Evolutionary conservation across 2,888 invertebrate genomes (phyloP), one percentile per base, ranked within the genome.

Genomic region (Chydorus sphaericus): DNA sequence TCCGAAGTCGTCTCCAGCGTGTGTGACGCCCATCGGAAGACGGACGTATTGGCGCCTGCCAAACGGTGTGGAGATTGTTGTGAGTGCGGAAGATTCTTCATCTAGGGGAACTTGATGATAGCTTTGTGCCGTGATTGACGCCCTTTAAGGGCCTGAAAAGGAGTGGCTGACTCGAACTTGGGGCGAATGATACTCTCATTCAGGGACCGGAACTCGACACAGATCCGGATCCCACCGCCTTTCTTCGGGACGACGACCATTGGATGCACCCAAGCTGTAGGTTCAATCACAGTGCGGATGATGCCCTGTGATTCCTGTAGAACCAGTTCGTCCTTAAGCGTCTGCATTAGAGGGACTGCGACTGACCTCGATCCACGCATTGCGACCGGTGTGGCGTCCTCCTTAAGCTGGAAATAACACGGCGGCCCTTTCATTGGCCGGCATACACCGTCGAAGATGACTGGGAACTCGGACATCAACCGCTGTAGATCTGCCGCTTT

Each of bases 31-130:
- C n/a, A 55, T 28, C 29, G 55, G 6, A 4, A 18, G n/a, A 20
- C 55, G 44, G n/a, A 44, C n/a, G 23, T 29, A 44, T 18, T 48
- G 14, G 33, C 14, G 62, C 10, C 56, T 49, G 3, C 63, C 64
- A 59, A 58, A 61, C n/a, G 62, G 64, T 1, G 61, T 63, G 26
- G 57, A 59, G 48, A 64, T 62, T 4, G 60, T 60, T n/a, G 61
- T 60, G 4, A 60, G 23, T 4, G 54, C 14, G 11, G 58, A 55
- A n/a, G 59, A 58, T 14, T 58, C 55, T 29, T 60, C 58, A 26
- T 61, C 61, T n/a, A 62, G 48, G 8, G 57, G 54, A 1, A 60
- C 52, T 23, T 62, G 61, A 56, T 58, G 61, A 39, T 62, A 63
- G 6, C 60, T 61, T 49, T 56, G 61, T 60, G 62, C 61, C 63